Percentiles rank a stretch among this genome's conserved stretches.
Conservation (phyloP, 2,113 vertebrate genomes). For the human (Homo sapiens) region DNA sequence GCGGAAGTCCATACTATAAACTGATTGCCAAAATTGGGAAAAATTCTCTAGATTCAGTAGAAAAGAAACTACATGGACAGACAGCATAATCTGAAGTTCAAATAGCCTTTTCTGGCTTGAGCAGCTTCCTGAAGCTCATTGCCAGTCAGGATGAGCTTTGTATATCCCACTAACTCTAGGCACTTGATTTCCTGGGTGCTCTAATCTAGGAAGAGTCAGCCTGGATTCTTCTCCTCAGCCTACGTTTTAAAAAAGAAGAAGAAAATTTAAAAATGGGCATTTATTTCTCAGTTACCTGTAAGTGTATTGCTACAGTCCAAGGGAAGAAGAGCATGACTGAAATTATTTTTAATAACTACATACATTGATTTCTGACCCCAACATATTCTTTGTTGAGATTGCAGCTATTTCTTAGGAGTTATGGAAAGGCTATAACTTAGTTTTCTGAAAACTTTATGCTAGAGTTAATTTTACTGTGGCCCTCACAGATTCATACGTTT, state of each 20-base stretch:
- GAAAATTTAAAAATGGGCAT: not conserved
- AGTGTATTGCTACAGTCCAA: not conserved
- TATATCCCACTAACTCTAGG: not conserved
- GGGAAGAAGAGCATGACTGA: not conserved
- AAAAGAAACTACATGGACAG: conserved; percentile 27
- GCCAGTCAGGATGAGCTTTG: not conserved
- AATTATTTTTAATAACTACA: not conserved
- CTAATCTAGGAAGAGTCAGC: not conserved
- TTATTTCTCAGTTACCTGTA: not conserved
- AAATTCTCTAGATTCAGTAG: conserved; percentile 35
- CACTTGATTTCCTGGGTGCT: not conserved
- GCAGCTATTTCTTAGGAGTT: conserved; percentile 29
- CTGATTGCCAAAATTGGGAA: conserved; percentile 49
- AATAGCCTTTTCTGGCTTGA: conserved; percentile 15
- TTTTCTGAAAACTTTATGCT: conserved; percentile 6
- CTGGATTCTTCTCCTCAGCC: not conserved
- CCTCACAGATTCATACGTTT: conserved; percentile 26
- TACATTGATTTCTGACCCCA: not conserved
- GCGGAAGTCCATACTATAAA: conserved; percentile 15
- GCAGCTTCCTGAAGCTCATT: not conserved
- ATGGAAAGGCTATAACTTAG: not conserved
- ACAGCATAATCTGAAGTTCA: not conserved
- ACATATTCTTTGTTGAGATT: not conserved
- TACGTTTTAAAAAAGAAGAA: conserved; percentile 37
- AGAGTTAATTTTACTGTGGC: conserved; percentile 43